These are phyloP conservation scores for Dendronephthya gigantea DNA, from an alignment of 64 coral and sea anemone genomes.

Conservation along the genomic window DNA sequence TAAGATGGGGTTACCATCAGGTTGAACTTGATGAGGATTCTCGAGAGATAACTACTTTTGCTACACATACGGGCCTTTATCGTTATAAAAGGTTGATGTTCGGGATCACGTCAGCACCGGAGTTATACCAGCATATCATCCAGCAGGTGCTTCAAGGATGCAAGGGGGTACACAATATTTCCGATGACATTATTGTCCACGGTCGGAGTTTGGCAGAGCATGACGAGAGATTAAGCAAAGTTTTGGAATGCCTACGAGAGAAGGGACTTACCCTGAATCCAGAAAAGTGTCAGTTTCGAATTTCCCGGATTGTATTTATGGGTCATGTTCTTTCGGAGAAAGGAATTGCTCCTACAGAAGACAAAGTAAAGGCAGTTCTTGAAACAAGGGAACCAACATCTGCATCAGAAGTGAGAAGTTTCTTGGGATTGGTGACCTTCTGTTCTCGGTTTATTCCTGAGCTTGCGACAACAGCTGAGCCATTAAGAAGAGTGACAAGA, in stretches of 20 bases:
- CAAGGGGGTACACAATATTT: neutral
- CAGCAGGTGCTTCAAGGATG: neutral
- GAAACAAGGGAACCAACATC: too few species aligned
- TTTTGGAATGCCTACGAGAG: neutral
- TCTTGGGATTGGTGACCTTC: conserved; percentile 30
- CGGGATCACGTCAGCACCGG: neutral
- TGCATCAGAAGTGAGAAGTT: too few species aligned
- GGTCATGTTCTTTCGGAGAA: too few species aligned
- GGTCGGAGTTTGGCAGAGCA: neutral
- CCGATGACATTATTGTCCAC: neutral
- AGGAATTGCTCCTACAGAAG: neutral
- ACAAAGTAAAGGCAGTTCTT: too few species aligned
- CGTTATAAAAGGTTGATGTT: conserved; percentile 25
- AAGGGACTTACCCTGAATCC: neutral
- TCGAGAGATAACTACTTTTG: neutral
- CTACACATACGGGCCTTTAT: neutral
- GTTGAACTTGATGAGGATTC: neutral
- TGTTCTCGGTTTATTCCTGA: too few species aligned
- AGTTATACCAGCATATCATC: neutral
- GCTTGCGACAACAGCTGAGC: neutral
- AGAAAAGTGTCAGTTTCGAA: neutral
- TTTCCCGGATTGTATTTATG: neutral
- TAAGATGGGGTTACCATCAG: neutral
- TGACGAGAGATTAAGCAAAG: neutral
- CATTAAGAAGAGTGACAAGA: conserved; percentile 6